Evolutionary conservation across 2,113 vertebrate species (phyloP).

Genomic region (Ailurus styani): DNA sequence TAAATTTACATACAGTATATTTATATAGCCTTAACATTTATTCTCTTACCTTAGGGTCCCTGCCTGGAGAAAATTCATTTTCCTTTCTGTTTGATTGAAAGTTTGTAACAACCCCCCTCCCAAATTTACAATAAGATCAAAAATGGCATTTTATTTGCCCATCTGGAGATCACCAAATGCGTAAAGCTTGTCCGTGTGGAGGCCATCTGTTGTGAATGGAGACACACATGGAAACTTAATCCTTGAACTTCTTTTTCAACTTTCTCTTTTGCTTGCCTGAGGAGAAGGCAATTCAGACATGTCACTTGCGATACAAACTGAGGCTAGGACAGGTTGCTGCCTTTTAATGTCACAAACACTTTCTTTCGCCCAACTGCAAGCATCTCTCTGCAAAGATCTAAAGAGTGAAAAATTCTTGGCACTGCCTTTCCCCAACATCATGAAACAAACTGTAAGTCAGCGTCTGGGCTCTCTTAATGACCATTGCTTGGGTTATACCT

Average conservation of each 20-base stretch:
- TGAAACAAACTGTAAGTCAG: not conserved
- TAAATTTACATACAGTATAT: not conserved
- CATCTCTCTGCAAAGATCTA: constrained; percentile 12
- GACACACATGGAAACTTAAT: constrained; percentile 73
- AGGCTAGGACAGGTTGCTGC: constrained; percentile 46
- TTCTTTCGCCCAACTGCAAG: not conserved
- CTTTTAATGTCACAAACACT: constrained; percentile 46
- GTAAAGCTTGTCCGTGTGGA: not conserved
- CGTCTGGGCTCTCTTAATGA: not conserved
- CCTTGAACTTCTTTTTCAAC: constrained; percentile 67
- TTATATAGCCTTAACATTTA: constrained; percentile 27
- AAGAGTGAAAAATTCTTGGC: not conserved
- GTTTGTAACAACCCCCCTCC: constrained; percentile 14
- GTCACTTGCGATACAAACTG: constrained; percentile 34
- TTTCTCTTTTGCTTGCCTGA: constrained; percentile 62
- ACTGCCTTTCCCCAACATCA: not conserved
- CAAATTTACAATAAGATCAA: constrained; percentile 63
- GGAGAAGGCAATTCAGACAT: constrained; percentile 39
- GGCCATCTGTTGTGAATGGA: constrained; percentile 55
- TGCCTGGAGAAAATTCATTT: constrained; percentile 50
- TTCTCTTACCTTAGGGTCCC: not conserved
- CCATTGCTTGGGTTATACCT: not conserved
- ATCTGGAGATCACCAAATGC: constrained; percentile 61
- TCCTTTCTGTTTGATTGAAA: constrained; percentile 52
- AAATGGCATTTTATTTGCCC: constrained; percentile 58